Percentiles rank a stretch among this genome's conserved stretches.
Evolutionary conservation across 2,113 vertebrate genomes (phyloP).

Genomic region (Mesembrinibis cayennensis): DNA sequence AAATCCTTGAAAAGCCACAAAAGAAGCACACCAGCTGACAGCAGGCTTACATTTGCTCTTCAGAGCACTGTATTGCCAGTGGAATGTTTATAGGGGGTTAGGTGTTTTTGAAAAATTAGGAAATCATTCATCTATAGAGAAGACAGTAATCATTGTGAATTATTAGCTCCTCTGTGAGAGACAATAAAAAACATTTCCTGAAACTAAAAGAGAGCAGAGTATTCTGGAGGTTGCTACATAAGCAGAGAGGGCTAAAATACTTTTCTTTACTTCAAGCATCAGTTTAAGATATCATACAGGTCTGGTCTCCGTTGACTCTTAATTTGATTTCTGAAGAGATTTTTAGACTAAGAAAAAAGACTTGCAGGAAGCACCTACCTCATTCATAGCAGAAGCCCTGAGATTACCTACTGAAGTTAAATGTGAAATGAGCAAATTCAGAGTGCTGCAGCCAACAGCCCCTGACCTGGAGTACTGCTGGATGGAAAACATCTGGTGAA

Average conservation of each 20-base stretch:
- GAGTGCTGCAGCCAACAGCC: background rate
- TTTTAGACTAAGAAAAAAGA: background rate
- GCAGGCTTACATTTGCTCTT: background rate
- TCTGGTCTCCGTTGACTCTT: background rate
- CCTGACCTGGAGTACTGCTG: background rate
- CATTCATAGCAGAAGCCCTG: background rate
- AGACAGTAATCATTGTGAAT: background rate
- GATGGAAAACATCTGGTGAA: background rate
- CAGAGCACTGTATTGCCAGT: background rate
- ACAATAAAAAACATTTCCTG: background rate
- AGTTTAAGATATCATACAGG: background rate
- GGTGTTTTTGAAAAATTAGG: rapidly evolving
- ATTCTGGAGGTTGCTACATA: background rate
- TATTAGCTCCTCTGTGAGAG: background rate
- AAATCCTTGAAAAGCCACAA: background rate
- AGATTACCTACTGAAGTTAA: background rate
- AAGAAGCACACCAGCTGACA: background rate
- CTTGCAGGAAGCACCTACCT: background rate
- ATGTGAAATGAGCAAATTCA: background rate
- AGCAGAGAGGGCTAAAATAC: background rate
- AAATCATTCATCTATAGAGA: background rate
- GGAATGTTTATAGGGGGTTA: background rate
- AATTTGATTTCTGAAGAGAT: background rate
- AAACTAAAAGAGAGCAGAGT: background rate
- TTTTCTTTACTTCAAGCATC: background rate